A percentile compares a stretch with the other conserved stretches of the same genome.
Evolutionary conservation across 2,888 invertebrate genomes (phyloP).

Genomic region (Dicycla oo): DNA sequence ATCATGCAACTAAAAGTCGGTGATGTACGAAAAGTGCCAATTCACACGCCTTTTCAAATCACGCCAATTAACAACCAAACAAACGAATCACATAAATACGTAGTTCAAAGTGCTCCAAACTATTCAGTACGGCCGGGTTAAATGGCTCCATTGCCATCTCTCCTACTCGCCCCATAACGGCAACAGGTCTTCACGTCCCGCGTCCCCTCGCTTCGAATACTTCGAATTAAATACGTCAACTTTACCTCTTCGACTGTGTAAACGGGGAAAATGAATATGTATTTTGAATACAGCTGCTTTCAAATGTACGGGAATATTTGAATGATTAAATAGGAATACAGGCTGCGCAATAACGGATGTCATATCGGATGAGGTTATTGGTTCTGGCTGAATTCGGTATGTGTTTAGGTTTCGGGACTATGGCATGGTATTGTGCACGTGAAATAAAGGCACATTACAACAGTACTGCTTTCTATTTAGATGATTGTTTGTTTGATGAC

Average conservation of each 20-base stretch:
- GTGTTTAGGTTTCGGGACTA: conserved; percentile 8
- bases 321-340: conserved; percentile 55
- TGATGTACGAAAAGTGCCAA: neutral
- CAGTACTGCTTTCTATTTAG: neutral
- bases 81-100: conserved; percentile 38
- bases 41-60: neutral
- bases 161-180: conserved; percentile 39
- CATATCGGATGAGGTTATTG: conserved; percentile 35
- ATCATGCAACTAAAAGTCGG: neutral
- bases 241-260: conserved; percentile 46
- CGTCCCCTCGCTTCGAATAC: conserved; percentile 51
- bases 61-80: conserved; percentile 40
- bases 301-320: conserved; percentile 45
- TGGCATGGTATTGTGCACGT: neutral
- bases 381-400: conserved; percentile 17
- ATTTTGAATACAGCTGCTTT: conserved; percentile 58
- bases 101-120: conserved; percentile 52
- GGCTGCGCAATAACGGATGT: conserved; percentile 31
- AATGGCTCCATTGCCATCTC: conserved; percentile 58
- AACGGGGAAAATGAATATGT: conserved; percentile 61
- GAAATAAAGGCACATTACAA: neutral
- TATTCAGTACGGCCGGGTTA: conserved; percentile 56
- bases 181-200: conserved; percentile 61
- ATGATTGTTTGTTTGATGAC: neutral
- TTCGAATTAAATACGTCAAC: conserved; percentile 56